phyloP scores from a whole-genome alignment of 1,140 invertebrate species.

The Bactericera cockerelli region DNA sequence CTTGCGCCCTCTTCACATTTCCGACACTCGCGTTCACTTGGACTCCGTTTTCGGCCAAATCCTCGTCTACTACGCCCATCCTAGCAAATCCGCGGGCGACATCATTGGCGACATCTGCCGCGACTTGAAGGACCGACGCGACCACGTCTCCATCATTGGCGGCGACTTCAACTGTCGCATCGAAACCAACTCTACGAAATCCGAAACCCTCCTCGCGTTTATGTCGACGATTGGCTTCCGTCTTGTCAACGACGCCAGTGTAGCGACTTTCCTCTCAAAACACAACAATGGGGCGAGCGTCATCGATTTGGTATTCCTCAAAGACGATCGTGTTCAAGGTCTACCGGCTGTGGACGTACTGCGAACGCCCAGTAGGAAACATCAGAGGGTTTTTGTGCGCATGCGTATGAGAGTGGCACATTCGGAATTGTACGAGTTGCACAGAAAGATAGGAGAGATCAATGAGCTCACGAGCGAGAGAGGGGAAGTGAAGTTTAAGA shows the following conservation, averaged over 20 bases:
- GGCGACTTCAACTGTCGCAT: constrained; percentile 3
- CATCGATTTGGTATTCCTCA: not conserved
- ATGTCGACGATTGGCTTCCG: not conserved
- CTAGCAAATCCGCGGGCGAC: not conserved
- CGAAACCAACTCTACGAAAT: not conserved
- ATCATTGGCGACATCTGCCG: not conserved
- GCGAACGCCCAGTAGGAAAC: not conserved
- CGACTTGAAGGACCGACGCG: not conserved
- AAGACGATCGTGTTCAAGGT: not conserved
- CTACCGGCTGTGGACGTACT: not conserved
- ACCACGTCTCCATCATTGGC: not conserved
- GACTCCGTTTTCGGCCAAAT: not conserved
- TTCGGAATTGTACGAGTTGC: not conserved
- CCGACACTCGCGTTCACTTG: not conserved
- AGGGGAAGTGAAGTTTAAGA: no score
- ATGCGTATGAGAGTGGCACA: not conserved
- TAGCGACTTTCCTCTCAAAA: not conserved
- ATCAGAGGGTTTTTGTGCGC: not conserved
- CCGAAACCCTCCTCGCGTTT: not conserved
- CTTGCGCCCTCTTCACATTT: not conserved
- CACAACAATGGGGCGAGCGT: not conserved
- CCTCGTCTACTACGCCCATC: not conserved
- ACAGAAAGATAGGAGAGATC: not conserved
- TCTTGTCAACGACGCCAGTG: not conserved
- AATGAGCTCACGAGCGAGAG: not conserved